Percentiles rank a stretch among this genome's conserved stretches.
phyloP scores from a whole-genome alignment of 2,797 vertebrate species.

The Sebastes iracundus region DNA sequence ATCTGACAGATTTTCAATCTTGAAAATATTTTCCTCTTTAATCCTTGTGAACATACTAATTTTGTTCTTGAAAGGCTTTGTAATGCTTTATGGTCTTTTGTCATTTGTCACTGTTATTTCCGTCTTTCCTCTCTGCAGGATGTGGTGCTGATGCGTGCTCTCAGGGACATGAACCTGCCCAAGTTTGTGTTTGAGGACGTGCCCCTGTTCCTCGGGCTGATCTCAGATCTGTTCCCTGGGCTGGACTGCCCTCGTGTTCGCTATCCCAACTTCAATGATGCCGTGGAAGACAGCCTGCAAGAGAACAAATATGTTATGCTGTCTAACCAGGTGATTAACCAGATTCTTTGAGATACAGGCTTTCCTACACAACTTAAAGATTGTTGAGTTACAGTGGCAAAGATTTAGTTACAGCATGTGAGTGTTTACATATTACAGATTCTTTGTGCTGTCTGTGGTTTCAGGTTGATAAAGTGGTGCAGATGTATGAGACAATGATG shows the following conservation, averaged over 20 bases:
- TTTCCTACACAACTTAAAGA: neutral
- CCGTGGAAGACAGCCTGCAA: constrained; percentile 87
- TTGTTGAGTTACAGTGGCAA: neutral
- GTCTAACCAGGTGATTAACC: constrained; percentile 86
- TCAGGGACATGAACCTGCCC: constrained; percentile 97
- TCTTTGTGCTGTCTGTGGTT: constrained; percentile 20
- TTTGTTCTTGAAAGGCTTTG: neutral
- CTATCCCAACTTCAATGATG: constrained; percentile 91
- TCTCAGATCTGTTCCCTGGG: constrained; percentile 95
- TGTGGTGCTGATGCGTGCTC: constrained; percentile 95
- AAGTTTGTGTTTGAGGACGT: constrained; percentile 98
- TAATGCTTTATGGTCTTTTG: neutral
- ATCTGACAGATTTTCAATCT: neutral
- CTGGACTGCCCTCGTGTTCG: constrained; percentile 93
- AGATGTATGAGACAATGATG: constrained; percentile 98
- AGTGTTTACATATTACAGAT: neutral
- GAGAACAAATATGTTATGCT: constrained; percentile 86
- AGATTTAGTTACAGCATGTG: neutral
- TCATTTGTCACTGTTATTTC: neutral
- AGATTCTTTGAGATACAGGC: neutral
- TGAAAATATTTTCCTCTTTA: neutral
- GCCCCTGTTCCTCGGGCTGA: constrained; percentile 94
- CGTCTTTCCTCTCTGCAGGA: constrained; percentile 79
- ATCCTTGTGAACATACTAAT: neutral
- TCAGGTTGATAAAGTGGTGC: constrained; percentile 98